Conservation (phyloP, 2,797 vertebrate genomes). For the Cyclopterus lumpus region DNA sequence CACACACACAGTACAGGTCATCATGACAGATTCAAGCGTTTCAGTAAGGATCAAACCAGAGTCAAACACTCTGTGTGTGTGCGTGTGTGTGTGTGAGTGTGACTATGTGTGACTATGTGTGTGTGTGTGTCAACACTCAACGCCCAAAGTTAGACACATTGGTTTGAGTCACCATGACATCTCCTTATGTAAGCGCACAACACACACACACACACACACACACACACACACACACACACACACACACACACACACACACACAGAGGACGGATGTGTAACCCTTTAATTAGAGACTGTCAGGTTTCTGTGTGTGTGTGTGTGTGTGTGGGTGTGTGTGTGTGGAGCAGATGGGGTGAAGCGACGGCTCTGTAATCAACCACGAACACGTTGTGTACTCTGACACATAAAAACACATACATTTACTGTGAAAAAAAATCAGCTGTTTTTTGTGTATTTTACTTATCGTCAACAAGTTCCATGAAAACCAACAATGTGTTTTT, state of each 20-base stretch:
- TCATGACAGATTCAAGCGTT: constrained; percentile 43
- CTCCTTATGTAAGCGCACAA: constrained; percentile 43
- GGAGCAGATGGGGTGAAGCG: constrained; percentile 47
- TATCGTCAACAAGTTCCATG: not conserved
- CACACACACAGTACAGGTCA: constrained; percentile 45
- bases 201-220: constrained; percentile 27
- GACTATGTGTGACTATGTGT: constrained; percentile 21
- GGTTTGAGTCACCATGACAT: constrained; percentile 63
- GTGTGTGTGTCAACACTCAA: constrained; percentile 28
- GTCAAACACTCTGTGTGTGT: constrained; percentile 11
- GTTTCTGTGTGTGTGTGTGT: too few species aligned
- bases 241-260: constrained; percentile 43
- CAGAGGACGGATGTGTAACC: constrained; percentile 62
- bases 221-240: constrained; percentile 32
- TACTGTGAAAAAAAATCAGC: not conserved
- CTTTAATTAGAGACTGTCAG: constrained; percentile 65
- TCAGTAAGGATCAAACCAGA: constrained; percentile 51
- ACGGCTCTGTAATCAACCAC: constrained; percentile 30
- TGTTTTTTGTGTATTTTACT: not conserved
- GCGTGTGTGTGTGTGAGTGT: not conserved
- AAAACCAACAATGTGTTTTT: not conserved
- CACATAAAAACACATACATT: not conserved
- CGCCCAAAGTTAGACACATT: constrained; percentile 53
- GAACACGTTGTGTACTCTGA: not conserved
- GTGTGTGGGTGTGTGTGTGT: constrained; percentile 17